These are phyloP conservation scores for Thymelicus acteon DNA, from an alignment of 2,888 invertebrate species.

Conservation along the genomic window DNA sequence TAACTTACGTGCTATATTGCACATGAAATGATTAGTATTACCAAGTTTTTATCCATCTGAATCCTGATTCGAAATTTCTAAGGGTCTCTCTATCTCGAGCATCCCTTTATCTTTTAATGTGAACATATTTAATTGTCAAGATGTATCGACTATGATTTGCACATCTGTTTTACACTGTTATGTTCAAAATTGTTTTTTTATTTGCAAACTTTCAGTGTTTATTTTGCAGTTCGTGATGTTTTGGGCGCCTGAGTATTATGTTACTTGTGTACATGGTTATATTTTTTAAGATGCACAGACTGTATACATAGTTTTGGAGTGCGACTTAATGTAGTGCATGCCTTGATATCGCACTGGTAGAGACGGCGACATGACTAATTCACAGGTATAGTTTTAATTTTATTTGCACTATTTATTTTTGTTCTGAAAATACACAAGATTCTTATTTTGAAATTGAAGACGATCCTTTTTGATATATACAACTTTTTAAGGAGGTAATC, in stretches of 20 bases:
- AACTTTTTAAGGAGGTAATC: no score
- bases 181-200: conserved; percentile 72
- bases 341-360: conserved; percentile 73
- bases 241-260: conserved; percentile 73
- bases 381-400: conserved; percentile 81
- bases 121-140: conserved; percentile 20
- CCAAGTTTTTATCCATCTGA: no score
- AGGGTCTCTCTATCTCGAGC: no score
- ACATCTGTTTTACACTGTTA: conserved; percentile 56
- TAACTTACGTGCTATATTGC: no score
- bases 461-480: background rate
- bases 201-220: conserved; percentile 78
- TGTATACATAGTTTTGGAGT: conserved; percentile 69
- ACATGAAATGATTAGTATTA: no score
- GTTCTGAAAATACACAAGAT: background rate
- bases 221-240: conserved; percentile 74
- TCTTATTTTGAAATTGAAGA: background rate
- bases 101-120: background rate
- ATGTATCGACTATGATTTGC: conserved; percentile 45
- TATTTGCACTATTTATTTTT: conserved; percentile 57
- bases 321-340: conserved; percentile 80
- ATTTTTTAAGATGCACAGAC: conserved; percentile 76
- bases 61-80: no score
- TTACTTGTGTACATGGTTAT: conserved; percentile 74
- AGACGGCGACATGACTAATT: conserved; percentile 84